Evolutionary conservation across 2,888 invertebrate species (phyloP), one percentile per base, ranked within the genome.

Genomic region (Apamea sordens): DNA sequence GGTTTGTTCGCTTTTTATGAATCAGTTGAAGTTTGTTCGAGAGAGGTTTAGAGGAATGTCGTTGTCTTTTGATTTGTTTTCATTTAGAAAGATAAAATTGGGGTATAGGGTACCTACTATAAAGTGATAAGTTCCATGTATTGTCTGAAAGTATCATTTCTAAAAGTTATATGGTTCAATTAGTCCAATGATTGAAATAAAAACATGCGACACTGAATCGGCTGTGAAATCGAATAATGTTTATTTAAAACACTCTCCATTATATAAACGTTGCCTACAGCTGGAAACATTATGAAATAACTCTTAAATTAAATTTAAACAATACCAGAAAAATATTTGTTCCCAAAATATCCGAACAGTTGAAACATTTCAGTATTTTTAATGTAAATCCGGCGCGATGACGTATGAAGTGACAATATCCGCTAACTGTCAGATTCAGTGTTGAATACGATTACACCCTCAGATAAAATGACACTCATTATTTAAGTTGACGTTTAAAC

Each of bases 321-420:
- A 73, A 74, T 41, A 65, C 64, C 63, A 53, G 28, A 56, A 83
- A 50, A 76, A 82, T 70, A 76, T 86, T 83, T 73, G 70, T 82
- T 56, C 28, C 7, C 44, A 50, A 73, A 76, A 74, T 75, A 74
- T 71, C 24, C 24, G 74, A 56, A 59, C 44, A 68, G 67, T 68
- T 74, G 11, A 79, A 86, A 73, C 63, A 36, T 74, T 68, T 70
- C 63, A 24, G 71, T 76, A 73, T 73, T 85, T 84, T 67, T 73
- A 65, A 64, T 71, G 79, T 84, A 73, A 84, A 87, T 79, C 80
- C 63, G 67, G 64, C 79, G 61, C 50, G 74, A 56, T 75, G 84
- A 86, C 73, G 64, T 83, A 84, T 68, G 67, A 78, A 83, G 79
- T 78, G 84, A 86, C 79, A 78, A 78, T 86, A 72, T 83, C 73